phyloP scores from a whole-genome alignment of 2,113 vertebrate species.

The Passer montanus region DNA sequence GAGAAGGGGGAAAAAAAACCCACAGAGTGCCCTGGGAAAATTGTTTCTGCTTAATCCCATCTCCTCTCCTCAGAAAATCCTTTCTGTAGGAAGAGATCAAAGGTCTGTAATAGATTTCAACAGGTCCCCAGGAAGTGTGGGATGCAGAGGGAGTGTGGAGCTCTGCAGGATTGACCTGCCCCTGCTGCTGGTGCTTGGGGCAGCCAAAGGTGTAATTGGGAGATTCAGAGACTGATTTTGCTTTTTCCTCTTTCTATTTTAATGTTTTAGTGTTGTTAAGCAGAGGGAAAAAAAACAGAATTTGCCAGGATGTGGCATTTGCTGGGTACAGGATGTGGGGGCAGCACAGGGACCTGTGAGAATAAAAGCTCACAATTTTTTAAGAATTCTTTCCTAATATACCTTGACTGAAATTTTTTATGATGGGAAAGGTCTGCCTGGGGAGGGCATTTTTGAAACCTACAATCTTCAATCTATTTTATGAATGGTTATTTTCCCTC shows the following conservation, averaged over 20 bases:
- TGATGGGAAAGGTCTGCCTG: neutral
- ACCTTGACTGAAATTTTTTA: neutral
- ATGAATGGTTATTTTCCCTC: neutral
- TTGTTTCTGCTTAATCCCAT: slow-evolving; percentile 65
- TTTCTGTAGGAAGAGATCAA: slow-evolving; percentile 58
- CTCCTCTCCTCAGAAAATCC: slow-evolving; percentile 25
- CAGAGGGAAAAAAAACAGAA: neutral
- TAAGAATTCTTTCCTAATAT: neutral
- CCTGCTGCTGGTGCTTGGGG: neutral
- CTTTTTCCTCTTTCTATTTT: neutral
- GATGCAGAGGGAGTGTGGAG: neutral
- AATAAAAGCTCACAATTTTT: neutral
- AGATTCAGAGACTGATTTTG: neutral
- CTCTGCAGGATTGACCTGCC: neutral
- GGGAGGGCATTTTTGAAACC: neutral
- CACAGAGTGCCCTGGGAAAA: neutral
- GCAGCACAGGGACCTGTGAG: neutral
- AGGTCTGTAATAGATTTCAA: slow-evolving; percentile 69
- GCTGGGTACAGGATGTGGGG: rapidly evolving
- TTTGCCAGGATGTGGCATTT: neutral
- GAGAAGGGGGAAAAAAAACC: neutral
- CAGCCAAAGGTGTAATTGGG: slow-evolving; percentile 25
- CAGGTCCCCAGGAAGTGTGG: slow-evolving; percentile 3
- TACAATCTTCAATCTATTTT: neutral
- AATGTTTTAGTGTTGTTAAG: neutral